Base-by-base conservation (phyloP, 1,140 invertebrate species). In the Drepana arcuata region DNA sequence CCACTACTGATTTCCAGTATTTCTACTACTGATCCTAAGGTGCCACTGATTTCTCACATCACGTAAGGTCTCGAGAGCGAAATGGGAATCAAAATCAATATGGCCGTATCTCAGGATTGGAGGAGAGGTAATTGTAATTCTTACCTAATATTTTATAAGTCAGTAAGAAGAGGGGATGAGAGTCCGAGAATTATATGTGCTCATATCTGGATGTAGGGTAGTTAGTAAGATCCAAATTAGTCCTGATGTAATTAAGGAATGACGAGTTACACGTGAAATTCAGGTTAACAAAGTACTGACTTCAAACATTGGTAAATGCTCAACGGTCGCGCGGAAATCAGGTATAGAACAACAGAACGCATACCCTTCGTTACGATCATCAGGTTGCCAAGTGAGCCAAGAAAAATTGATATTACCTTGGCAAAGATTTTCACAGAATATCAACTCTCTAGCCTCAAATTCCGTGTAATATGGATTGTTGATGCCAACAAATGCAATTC, bases 391-490 rank as follows among this genome's bases (percentile, higher is more conserved):
- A 0, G 56, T 48, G n/a, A 81, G 37, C 74, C 74, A 81, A 1
- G 38, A 16, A 23, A 70, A 75, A n/a, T 51, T 16, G 0, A 10
- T 35, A 16, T 51, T 66, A 10, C 41, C 48, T 12, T 60, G 44
- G 37, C 74, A 81, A 15, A 73, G 25, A 29, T 81, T 67, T n/a
- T 52, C 13, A 48, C 77, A 81, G 35, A 81, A 79, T 30, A 65
- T 64, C 32, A 75, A 24, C 7, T 49, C 30, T n/a, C 30, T 43
- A 1, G 71, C 72, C 41, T 72, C 69, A 7, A 2, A 18, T 2
- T 12, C 0, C 7, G 39, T 55, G 14, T 62, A 72, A 44, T 84
- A 79, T 2, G 85, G 85, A 58, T 86, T 86, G 32, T 87, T 87
- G 3, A 86, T 64, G n/a, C 82, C 81, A 7, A 87, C 48, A 29